Percentiles rank a stretch among this genome's conserved stretches.
Evolutionary conservation across 2,113 vertebrate genomes (phyloP).

Genomic region (Planiliza haematocheilus): DNA sequence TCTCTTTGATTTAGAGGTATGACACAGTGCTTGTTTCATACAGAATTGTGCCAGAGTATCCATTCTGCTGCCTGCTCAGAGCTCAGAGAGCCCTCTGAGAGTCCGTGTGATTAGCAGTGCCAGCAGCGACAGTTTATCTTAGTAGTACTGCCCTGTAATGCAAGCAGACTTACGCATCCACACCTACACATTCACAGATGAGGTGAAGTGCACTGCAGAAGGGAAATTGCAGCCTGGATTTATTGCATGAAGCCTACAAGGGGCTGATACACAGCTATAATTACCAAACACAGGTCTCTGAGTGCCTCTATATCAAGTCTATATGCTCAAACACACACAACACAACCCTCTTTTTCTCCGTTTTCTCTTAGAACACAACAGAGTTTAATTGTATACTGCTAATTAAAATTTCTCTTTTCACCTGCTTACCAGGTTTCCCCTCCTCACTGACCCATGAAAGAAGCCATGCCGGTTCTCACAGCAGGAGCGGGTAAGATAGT

Average conservation of each 20-base stretch:
- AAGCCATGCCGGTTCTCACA: constrained; percentile 93
- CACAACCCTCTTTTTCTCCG: neutral
- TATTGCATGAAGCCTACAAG: constrained; percentile 21
- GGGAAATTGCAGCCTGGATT: constrained; percentile 30
- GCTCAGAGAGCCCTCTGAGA: constrained; percentile 12
- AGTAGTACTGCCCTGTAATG: constrained; percentile 27
- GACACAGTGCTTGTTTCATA: constrained; percentile 11
- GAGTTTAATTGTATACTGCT: neutral
- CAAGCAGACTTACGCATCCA: constrained; percentile 8
- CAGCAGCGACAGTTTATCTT: constrained; percentile 48
- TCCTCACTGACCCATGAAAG: constrained; percentile 80
- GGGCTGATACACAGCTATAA: constrained; percentile 31
- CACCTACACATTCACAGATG: constrained; percentile 33
- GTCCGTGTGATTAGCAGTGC: constrained; percentile 57
- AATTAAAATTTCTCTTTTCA: neutral
- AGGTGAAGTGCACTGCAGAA: constrained; percentile 17
- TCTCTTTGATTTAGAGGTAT: neutral
- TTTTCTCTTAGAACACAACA: neutral
- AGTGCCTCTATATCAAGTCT: neutral
- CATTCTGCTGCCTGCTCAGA: constrained; percentile 20
- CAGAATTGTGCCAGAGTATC: constrained; percentile 22
- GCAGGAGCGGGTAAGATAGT: constrained; percentile 89
- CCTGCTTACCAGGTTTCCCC: constrained; percentile 45
- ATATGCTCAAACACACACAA: constrained; percentile 1
- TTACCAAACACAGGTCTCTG: constrained; percentile 21